A percentile compares a stretch with the other conserved stretches of the same genome.
Evolutionary conservation across 2,113 vertebrate genomes (phyloP).

Genomic region (Bos taurus): DNA sequence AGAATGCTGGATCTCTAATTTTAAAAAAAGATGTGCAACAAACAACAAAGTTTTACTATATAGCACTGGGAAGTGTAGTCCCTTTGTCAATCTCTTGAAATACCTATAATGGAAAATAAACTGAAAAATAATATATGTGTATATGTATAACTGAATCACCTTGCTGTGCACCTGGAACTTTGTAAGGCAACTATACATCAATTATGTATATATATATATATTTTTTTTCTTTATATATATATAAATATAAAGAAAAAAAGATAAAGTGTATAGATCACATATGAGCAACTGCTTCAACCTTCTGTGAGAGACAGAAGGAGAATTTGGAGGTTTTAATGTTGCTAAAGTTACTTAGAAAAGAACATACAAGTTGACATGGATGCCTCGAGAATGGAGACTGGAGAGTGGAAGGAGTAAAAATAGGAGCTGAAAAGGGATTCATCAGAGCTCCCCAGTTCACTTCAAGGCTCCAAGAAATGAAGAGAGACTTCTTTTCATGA

Average conservation of each 20-base stretch:
- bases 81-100: not conserved
- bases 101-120: not conserved
- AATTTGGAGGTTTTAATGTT: no score
- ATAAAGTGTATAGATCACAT: not conserved
- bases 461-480: slow-evolving; percentile 86
- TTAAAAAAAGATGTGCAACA: not conserved
- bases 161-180: not conserved
- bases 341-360: no score
- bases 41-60: not conserved
- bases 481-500: not conserved
- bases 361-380: slow-evolving; percentile 82
- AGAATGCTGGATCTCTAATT: not conserved
- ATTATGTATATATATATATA: no score
- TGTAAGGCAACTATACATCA: no score
- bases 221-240: not conserved
- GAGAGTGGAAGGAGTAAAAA: slow-evolving; percentile 87
- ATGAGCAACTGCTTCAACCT: not conserved
- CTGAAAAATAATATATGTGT: not conserved
- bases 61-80: not conserved
- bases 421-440: slow-evolving; percentile 82
- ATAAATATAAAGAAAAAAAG: not conserved
- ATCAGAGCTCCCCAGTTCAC: slow-evolving; percentile 84
- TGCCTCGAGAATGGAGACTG: slow-evolving; percentile 86
- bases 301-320: no score
- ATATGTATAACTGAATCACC: no score